Conservation (phyloP, 2,113 vertebrate genomes). For the Sciurus niger region DNA sequence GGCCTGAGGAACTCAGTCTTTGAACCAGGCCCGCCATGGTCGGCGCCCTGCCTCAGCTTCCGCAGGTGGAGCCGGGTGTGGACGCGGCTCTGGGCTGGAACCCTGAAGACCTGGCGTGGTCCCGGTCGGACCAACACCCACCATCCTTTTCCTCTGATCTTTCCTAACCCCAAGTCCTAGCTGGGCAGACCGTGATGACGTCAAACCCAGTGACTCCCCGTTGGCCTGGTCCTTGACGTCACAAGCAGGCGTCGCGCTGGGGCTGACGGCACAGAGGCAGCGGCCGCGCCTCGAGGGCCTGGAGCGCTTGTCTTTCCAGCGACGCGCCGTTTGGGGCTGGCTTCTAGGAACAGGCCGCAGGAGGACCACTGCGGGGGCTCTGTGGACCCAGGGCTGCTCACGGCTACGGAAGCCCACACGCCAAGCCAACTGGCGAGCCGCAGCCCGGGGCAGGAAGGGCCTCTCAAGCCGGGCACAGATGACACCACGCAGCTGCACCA, state of each 20-base stretch:
- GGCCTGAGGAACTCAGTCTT: not conserved
- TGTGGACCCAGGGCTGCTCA: not conserved
- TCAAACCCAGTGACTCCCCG: rapidly evolving
- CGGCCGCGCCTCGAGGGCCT: rapidly evolving
- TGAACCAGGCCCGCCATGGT: rapidly evolving
- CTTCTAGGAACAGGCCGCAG: not conserved
- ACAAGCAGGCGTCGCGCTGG: rapidly evolving
- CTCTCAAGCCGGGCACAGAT: not conserved
- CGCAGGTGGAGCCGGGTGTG: rapidly evolving
- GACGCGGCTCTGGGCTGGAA: not conserved
- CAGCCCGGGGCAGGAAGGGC: not conserved
- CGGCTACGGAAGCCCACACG: not conserved
- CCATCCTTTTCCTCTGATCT: not conserved
- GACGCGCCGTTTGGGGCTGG: not conserved
- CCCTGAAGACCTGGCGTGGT: rapidly evolving
- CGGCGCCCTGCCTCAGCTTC: rapidly evolving
- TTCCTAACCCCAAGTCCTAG: no score
- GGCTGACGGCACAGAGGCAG: not conserved
- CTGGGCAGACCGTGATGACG: rapidly evolving
- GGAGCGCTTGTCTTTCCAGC: not conserved
- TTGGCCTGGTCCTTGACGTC: rapidly evolving
- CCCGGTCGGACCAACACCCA: not conserved
- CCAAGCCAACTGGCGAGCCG: rapidly evolving
- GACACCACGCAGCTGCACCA: not conserved
- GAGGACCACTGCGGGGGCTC: not conserved